Percentiles rank a stretch among this genome's conserved stretches.
phyloP scores from a whole-genome alignment of 2,113 vertebrate genomes.

The Pithys albifrons region DNA sequence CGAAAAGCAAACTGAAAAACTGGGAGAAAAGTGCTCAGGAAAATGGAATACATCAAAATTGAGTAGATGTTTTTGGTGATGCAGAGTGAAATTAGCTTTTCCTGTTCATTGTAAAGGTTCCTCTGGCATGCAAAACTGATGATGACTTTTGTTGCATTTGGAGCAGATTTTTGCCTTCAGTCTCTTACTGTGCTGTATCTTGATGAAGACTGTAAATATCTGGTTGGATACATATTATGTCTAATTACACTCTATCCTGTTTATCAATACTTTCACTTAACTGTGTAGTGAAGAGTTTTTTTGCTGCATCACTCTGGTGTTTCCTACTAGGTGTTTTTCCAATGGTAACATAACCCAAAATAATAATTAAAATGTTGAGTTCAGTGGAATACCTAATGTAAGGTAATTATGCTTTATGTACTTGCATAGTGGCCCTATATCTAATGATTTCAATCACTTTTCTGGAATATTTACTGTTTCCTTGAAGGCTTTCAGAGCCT shows the following conservation, averaged over 20 bases:
- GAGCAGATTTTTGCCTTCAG: constrained; percentile 26
- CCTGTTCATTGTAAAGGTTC: background rate
- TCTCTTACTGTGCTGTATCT: constrained; percentile 4
- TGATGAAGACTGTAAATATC: constrained; percentile 33
- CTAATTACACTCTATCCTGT: constrained; percentile 8
- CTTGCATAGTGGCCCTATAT: background rate
- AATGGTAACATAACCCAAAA: background rate
- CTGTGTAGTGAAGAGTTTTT: background rate
- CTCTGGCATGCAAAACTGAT: background rate
- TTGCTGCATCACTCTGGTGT: constrained; percentile 24
- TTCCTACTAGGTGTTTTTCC: background rate
- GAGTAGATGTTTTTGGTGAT: background rate
- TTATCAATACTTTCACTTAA: constrained; percentile 29
- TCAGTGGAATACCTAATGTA: constrained; percentile 16
- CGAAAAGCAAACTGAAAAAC: constrained; percentile 29
- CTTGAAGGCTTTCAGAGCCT: background rate
- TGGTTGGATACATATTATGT: constrained; percentile 18
- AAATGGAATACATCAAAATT: background rate
- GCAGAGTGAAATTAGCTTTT: constrained; percentile 21
- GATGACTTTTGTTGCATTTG: constrained; percentile 17
- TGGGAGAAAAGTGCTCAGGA: background rate
- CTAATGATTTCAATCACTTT: background rate
- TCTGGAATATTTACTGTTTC: background rate
- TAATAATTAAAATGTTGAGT: constrained; percentile 30
- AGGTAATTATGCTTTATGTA: background rate